Conservation (phyloP, 2,113 vertebrate genomes). For the Pagrus major region DNA sequence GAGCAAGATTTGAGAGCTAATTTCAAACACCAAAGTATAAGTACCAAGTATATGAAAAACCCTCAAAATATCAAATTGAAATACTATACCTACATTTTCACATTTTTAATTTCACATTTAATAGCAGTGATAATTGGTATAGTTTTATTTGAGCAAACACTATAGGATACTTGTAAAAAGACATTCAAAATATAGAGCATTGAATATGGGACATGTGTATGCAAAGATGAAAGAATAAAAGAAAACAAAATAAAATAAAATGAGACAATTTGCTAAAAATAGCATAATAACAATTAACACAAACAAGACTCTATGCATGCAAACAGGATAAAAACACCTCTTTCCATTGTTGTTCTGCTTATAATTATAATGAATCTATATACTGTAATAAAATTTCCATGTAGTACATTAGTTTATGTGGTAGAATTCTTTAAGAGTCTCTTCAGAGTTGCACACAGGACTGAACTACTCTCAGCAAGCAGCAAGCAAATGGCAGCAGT, state of each 20-base stretch:
- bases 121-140: too few relatives aligned
- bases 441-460: constrained; percentile 53
- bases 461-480: constrained; percentile 52
- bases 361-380: background rate
- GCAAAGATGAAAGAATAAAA: too few relatives aligned
- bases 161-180: background rate
- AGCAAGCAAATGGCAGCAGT: constrained; percentile 61
- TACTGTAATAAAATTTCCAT: background rate
- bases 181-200: background rate
- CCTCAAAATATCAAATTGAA: too few relatives aligned
- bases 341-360: background rate
- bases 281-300: background rate
- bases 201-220: too few relatives aligned
- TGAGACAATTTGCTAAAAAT: background rate
- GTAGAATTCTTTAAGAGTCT: constrained; percentile 8
- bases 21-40: too few relatives aligned
- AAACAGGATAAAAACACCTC: background rate
- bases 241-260: background rate
- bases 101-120: too few relatives aligned
- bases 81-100: too few relatives aligned
- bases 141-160: too few relatives aligned
- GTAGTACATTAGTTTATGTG: background rate
- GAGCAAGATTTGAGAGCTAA: too few relatives aligned
- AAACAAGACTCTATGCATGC: background rate
- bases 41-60: too few relatives aligned